A percentile compares a stretch with the other conserved stretches of the same genome.
These are phyloP conservation scores for Dromococcyx pavoninus DNA, from an alignment of 2,797 vertebrate genomes.

Conservation along the genomic window DNA sequence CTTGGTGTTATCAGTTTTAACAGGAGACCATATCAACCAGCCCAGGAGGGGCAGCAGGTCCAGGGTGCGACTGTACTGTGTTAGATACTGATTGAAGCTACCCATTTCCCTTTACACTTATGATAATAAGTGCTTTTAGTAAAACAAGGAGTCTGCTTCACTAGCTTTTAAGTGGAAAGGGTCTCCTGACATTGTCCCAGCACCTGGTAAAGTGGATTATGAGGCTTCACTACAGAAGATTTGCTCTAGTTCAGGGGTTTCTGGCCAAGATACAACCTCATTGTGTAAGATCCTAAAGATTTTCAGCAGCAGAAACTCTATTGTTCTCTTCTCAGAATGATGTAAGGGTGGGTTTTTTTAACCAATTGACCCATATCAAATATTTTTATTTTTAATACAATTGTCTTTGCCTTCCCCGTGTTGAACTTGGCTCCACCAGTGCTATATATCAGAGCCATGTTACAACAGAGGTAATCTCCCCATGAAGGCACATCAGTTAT, in stretches of 20 bases:
- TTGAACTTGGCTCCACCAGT: not conserved
- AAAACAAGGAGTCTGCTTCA: not conserved
- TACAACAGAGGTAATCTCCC: not conserved
- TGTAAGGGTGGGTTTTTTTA: not conserved
- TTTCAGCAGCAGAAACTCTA: not conserved
- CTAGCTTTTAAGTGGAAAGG: not conserved
- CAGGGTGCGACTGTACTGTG: not conserved
- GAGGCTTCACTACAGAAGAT: not conserved
- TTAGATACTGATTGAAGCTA: not conserved
- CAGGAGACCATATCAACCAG: rapidly evolving
- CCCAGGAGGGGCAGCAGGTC: not conserved
- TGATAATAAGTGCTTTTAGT: not conserved
- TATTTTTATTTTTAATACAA: not conserved
- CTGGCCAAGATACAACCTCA: not conserved
- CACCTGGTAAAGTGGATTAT: rapidly evolving
- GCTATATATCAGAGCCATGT: not conserved
- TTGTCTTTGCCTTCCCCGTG: not conserved
- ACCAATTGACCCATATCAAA: not conserved
- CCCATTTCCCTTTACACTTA: not conserved
- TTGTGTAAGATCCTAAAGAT: not conserved
- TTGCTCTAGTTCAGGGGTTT: not conserved
- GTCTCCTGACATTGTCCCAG: not conserved
- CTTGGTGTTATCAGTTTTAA: not conserved
- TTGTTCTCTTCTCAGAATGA: not conserved
- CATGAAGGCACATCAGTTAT: not conserved